Evolutionary conservation across 2,888 invertebrate genomes (phyloP).

Genomic region (Zonitis immaculata): DNA sequence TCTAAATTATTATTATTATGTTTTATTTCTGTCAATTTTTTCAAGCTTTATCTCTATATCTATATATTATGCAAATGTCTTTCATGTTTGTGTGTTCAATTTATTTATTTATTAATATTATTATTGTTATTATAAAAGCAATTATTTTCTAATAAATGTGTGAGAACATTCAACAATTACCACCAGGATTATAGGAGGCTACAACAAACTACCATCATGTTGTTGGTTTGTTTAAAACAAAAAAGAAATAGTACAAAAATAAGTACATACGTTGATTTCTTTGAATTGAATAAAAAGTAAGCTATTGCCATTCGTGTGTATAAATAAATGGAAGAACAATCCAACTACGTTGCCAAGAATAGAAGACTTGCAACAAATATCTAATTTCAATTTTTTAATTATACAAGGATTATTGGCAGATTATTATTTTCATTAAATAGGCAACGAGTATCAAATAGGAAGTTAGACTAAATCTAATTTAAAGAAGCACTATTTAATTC

Average conservation of each 20-base stretch:
- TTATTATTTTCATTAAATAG: slow-evolving; percentile 9
- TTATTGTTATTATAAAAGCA: slow-evolving; percentile 9
- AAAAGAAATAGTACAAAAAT: slow-evolving; percentile 36
- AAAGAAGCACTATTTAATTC: slow-evolving; percentile 33
- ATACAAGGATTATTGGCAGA: not conserved
- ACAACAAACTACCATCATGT: slow-evolving; percentile 28
- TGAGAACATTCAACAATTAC: slow-evolving; percentile 23
- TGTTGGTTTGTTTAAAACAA: slow-evolving; percentile 27
- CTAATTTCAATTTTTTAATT: slow-evolving; percentile 18
- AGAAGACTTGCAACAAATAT: slow-evolving; percentile 7
- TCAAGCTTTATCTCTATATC: slow-evolving; percentile 5
- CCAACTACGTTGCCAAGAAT: slow-evolving; percentile 17
- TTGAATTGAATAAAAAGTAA: slow-evolving; percentile 13
- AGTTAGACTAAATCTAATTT: slow-evolving; percentile 32
- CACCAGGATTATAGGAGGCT: slow-evolving; percentile 14
- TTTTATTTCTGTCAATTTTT: slow-evolving; percentile 20
- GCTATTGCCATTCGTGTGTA: slow-evolving; percentile 27
- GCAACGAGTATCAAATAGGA: slow-evolving; percentile 28
- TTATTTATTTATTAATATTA: not conserved
- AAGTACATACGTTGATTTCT: slow-evolving; percentile 28
- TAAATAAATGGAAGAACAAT: slow-evolving; percentile 36
- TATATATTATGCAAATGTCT: not conserved
- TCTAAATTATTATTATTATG: slow-evolving; percentile 12
- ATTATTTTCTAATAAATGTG: slow-evolving; percentile 13
- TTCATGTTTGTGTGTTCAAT: not conserved